These are phyloP conservation scores for Eilema griseolum DNA, from an alignment of 2,888 invertebrate species.

Conservation along the genomic window DNA sequence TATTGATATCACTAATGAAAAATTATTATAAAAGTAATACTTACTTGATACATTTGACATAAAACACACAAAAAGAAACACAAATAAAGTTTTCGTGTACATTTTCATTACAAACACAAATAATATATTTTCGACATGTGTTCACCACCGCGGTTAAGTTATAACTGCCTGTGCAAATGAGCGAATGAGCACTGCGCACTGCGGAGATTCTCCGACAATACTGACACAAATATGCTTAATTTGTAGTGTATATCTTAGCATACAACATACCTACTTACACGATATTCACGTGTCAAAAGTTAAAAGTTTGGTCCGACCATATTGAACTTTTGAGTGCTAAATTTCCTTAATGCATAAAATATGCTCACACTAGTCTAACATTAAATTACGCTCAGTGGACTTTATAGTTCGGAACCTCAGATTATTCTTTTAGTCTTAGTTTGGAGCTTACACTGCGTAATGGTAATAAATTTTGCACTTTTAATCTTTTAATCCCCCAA, in stretches of 20 bases:
- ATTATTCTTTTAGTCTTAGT: too few relatives aligned
- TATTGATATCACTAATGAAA: neutral
- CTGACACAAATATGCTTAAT: neutral
- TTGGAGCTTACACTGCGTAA: too few relatives aligned
- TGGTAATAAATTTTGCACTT: too few relatives aligned
- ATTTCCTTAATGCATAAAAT: too few relatives aligned
- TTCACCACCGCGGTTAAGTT: neutral
- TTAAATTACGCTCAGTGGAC: too few relatives aligned
- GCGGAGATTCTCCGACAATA: neutral
- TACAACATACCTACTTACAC: neutral
- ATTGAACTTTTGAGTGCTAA: too few relatives aligned
- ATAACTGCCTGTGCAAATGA: neutral
- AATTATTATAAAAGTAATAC: conserved; percentile 17
- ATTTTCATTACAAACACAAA: conserved; percentile 19
- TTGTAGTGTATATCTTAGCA: neutral
- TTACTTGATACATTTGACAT: conserved; percentile 33
- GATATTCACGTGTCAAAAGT: neutral
- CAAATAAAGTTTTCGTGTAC: conserved; percentile 27
- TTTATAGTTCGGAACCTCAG: too few relatives aligned
- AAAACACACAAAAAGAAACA: conserved; percentile 28
- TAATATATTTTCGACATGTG: neutral
- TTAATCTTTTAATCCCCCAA: too few relatives aligned
- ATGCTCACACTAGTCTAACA: too few relatives aligned
- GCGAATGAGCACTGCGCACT: neutral
- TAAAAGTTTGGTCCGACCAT: too few relatives aligned